Evolutionary conservation across 2,113 vertebrate species (phyloP).

Genomic region (Toxotes jaculatrix): DNA sequence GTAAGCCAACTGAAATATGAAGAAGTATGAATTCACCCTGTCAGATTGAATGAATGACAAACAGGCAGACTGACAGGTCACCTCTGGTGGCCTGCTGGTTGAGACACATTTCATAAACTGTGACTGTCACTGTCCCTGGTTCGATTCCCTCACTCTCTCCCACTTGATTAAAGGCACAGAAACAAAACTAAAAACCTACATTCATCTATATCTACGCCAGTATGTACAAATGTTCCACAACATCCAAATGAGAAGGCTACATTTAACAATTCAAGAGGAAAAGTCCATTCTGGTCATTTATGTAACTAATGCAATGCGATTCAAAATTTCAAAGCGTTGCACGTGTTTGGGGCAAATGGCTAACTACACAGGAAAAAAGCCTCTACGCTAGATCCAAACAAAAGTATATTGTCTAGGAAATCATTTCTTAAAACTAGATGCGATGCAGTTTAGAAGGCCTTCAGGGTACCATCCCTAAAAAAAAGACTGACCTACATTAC

Average conservation of each 20-base stretch:
- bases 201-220: too few relatives aligned
- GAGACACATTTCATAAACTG: background rate
- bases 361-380: background rate
- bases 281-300: background rate
- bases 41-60: too few relatives aligned
- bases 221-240: background rate
- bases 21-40: too few relatives aligned
- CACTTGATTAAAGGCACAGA: background rate
- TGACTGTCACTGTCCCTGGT: background rate
- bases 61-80: too few relatives aligned
- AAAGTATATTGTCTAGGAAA: background rate
- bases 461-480: background rate
- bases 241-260: background rate
- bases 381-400: background rate
- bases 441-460: conserved; percentile 1
- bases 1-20: too few relatives aligned
- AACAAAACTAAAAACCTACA: background rate
- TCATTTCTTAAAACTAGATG: background rate
- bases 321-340: background rate
- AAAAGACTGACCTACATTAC: conserved; percentile 13
- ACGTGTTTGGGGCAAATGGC: background rate
- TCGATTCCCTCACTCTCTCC: background rate
- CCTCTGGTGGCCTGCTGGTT: background rate
- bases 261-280: background rate
- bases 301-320: background rate